Conservation (phyloP, 1,140 invertebrate genomes). For the Drosophila sturtevanti region DNA sequence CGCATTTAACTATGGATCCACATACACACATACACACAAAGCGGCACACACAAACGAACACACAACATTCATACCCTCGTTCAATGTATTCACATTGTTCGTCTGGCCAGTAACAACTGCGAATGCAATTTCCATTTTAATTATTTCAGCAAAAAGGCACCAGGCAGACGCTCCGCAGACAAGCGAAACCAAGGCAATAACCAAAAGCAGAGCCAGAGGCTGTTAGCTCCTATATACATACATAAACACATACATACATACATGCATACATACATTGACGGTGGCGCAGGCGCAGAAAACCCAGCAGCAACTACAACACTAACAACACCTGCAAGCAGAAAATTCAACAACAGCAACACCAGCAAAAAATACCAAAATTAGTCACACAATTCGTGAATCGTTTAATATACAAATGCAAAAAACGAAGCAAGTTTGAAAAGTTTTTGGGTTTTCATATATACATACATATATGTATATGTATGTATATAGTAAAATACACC, state of each 20-base stretch:
- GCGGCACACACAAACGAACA: slow-evolving; percentile 30
- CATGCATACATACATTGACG: slow-evolving; percentile 10
- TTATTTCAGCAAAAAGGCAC: slow-evolving; percentile 46
- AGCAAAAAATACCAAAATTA: slow-evolving; percentile 52
- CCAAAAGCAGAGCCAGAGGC: background rate
- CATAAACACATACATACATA: too few relatives aligned
- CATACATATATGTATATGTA: too few relatives aligned
- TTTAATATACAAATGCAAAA: slow-evolving; percentile 47
- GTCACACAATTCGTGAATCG: slow-evolving; percentile 69
- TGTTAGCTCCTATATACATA: background rate
- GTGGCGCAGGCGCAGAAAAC: slow-evolving; percentile 58
- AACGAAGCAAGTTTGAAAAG: slow-evolving; percentile 8
- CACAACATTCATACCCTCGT: too few relatives aligned
- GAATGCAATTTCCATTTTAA: slow-evolving; percentile 81
- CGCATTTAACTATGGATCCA: slow-evolving; percentile 69
- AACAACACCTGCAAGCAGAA: slow-evolving; percentile 15
- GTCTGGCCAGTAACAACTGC: slow-evolving; percentile 38
- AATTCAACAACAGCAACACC: slow-evolving; percentile 12
- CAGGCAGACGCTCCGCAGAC: slow-evolving; percentile 67
- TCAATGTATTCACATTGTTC: slow-evolving; percentile 27
- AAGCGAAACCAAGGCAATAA: slow-evolving; percentile 25
- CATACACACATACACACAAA: slow-evolving; percentile 27
- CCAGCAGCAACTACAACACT: slow-evolving; percentile 14
- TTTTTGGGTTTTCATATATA: background rate
- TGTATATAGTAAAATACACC: too few relatives aligned